Base-by-base conservation (phyloP, 2,888 invertebrate genomes). In the Plagiodera versicolora region DNA sequence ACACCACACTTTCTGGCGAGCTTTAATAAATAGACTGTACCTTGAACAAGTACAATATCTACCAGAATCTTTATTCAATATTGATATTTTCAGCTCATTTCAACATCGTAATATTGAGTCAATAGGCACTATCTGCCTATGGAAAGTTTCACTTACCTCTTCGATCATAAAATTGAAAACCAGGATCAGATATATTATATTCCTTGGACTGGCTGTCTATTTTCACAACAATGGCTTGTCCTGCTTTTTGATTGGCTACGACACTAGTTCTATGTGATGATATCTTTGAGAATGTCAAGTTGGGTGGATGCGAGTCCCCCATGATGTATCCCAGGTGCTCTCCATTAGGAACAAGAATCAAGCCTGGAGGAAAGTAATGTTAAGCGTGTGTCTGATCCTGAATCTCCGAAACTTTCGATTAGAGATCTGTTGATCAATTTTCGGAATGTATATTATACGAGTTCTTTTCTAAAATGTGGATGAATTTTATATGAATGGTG, bases 261-360 rank as follows among this genome's bases (percentile, higher is more conserved):
- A n/a, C 48, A 60, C 64, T 57, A 19, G 60, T 65, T 63, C 64
- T 58, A 48, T 68, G 63, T 11, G 64, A 56, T 4, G 63, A 58
- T 24, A 65, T 49, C 30, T 49, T 45, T 39, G 47, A 39, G n/a
- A 60, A 56, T 8, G 52, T 28, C 18, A 47, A 17, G 49, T 68
- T 66, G 1, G 70, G 57, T 70, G 78, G 74, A 82, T 84, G 14
- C 77, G 58, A 72, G 77, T 95, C 96, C 0, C 96, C 96, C 59
- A 95, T 81, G 1, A 87, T 81, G 72, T 91, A 88, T 0, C 97
- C 97, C 68, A 97, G 82, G 52, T 84, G 81, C 81, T 94, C 92
- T 0, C 97, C 96, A 75, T 96, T 96, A 1, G 97, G 97, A 0
- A 98, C 95, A 61, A 97, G 81, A 53, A 95, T 82, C 60, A 97